Evolutionary conservation across 1,140 invertebrate genomes (phyloP).

Genomic region (Eueides isabella): DNA sequence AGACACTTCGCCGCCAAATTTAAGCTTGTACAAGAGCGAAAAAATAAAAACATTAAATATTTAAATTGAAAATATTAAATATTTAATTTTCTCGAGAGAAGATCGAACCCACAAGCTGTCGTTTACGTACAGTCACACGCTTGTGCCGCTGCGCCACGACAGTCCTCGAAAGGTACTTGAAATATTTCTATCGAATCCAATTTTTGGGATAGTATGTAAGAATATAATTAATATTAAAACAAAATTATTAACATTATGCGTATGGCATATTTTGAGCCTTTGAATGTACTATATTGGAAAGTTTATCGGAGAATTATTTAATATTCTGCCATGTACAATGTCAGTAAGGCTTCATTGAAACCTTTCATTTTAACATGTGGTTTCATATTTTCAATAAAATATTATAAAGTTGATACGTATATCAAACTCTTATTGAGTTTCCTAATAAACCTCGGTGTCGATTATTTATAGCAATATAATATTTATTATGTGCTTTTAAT

Average conservation of each 20-base stretch:
- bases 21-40: no score
- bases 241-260: background rate
- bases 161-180: no score
- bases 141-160: no score
- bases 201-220: no score
- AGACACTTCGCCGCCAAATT: no score
- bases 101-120: no score
- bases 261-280: constrained; percentile 1
- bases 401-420: background rate
- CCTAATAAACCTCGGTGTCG: background rate
- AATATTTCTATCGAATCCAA: no score
- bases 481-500: background rate
- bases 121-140: no score
- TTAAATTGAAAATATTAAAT: no score
- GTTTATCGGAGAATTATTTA: constrained; percentile 21
- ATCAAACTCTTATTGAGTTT: background rate
- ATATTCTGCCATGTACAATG: constrained; percentile 25
- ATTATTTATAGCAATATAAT: background rate
- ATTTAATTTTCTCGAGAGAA: no score
- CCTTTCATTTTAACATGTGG: constrained; percentile 20
- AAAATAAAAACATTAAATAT: no score
- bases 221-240: background rate
- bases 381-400: constrained; percentile 25
- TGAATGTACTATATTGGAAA: background rate
- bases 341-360: constrained; percentile 29